Conservation (phyloP, 1,140 invertebrate species). For the Drusus annulatus region DNA sequence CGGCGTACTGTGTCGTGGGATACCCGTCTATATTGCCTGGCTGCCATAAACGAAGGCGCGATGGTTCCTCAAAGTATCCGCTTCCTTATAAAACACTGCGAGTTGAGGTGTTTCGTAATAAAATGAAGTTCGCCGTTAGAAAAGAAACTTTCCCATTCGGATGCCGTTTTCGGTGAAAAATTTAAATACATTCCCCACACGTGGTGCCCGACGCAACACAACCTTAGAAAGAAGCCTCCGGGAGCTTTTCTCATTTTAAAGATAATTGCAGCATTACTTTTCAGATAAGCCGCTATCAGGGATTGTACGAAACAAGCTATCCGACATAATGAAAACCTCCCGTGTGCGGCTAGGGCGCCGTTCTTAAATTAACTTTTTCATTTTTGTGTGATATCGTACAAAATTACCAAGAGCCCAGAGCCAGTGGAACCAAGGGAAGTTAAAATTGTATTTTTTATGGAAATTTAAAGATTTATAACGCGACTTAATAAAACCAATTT, state of each 20-base stretch:
- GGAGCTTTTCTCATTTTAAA: constrained; percentile 49
- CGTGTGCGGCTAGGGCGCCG: background rate
- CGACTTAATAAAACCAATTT: too few species aligned
- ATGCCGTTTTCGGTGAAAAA: constrained; percentile 49
- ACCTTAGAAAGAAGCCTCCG: constrained; percentile 9
- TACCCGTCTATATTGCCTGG: too few species aligned
- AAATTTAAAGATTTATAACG: too few species aligned
- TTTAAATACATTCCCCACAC: constrained; percentile 57
- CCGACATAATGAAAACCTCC: constrained; percentile 49
- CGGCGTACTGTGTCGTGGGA: too few species aligned
- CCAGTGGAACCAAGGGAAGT: too few species aligned
- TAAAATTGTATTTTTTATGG: too few species aligned
- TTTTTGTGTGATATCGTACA: too few species aligned
- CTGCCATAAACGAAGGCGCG: background rate
- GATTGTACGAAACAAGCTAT: constrained; percentile 45
- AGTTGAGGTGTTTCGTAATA: constrained; percentile 33
- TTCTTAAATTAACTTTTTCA: constrained; percentile 5
- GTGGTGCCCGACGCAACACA: constrained; percentile 45
- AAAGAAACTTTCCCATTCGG: constrained; percentile 53
- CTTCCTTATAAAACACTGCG: background rate
- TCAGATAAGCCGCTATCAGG: constrained; percentile 46
- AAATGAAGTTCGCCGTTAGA: constrained; percentile 21
- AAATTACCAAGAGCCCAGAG: too few species aligned
- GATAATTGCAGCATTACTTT: constrained; percentile 56
- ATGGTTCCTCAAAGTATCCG: background rate